These are phyloP conservation scores for Glareola pratincola DNA, from an alignment of 2,113 vertebrate genomes.

Conservation along the genomic window DNA sequence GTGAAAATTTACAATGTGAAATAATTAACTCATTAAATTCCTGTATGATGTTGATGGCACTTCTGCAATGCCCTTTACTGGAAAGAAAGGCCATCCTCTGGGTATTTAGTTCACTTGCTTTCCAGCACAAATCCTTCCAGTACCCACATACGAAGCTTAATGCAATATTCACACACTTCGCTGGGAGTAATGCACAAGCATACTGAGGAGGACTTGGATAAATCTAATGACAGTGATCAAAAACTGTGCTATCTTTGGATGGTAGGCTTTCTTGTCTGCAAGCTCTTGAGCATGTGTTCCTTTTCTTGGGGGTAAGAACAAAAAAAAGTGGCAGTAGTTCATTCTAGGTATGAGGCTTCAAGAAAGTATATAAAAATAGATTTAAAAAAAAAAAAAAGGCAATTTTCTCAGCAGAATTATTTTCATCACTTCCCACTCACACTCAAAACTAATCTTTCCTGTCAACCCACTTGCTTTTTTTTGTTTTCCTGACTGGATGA, in stretches of 20 bases:
- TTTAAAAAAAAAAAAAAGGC: neutral
- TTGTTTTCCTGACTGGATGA: neutral
- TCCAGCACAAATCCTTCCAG: neutral
- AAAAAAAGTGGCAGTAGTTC: neutral
- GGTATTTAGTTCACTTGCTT: neutral
- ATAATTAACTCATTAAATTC: neutral
- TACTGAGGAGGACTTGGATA: neutral
- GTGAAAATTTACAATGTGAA: neutral
- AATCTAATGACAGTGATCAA: neutral
- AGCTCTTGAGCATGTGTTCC: neutral
- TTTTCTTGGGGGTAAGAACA: neutral
- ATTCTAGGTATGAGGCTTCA: neutral
- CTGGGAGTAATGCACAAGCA: neutral
- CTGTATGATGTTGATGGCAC: neutral
- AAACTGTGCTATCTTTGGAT: neutral
- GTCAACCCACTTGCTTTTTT: neutral
- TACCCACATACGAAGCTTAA: neutral
- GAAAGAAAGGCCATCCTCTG: neutral
- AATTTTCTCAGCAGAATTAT: conserved; percentile 25
- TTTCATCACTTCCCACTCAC: conserved; percentile 18
- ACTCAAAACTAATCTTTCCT: conserved; percentile 8
- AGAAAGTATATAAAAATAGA: neutral
- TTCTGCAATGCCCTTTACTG: neutral
- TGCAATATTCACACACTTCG: neutral
- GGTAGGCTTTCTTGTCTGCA: neutral